phyloP scores from a whole-genome alignment of 2,113 vertebrate species.

The Urocitellus parryii region DNA sequence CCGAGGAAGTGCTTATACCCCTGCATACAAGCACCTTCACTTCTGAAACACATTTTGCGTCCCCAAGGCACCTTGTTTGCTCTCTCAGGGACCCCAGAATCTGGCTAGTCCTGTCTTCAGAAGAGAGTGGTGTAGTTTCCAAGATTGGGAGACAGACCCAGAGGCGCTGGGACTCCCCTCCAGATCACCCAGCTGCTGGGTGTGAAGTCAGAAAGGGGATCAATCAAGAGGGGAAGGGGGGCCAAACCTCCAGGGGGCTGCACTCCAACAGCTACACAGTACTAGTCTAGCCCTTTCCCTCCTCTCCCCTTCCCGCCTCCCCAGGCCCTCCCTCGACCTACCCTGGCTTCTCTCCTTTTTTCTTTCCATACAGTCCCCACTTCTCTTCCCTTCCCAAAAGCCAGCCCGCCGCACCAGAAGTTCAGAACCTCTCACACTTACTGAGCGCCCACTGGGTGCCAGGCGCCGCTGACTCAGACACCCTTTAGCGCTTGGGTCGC shows the following conservation, averaged over 20 bases:
- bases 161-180: background rate
- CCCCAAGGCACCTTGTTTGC: background rate
- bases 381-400: background rate
- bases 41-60: constrained; percentile 39
- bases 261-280: background rate
- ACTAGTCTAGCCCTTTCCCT: background rate
- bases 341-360: background rate
- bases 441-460: background rate
- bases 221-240: background rate
- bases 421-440: background rate
- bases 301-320: background rate
- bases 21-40: background rate
- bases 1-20: background rate
- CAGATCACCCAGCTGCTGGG: background rate
- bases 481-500: background rate
- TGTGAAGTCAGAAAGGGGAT: constrained; percentile 5
- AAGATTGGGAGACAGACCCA: background rate
- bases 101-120: background rate
- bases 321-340: background rate
- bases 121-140: background rate
- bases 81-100: background rate
- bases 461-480: background rate
- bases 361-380: background rate
- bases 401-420: background rate
- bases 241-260: background rate